Evolutionary conservation across 2,113 vertebrate genomes (phyloP), one percentile per base, ranked within the genome.

Genomic region (Platysteira castanea): DNA sequence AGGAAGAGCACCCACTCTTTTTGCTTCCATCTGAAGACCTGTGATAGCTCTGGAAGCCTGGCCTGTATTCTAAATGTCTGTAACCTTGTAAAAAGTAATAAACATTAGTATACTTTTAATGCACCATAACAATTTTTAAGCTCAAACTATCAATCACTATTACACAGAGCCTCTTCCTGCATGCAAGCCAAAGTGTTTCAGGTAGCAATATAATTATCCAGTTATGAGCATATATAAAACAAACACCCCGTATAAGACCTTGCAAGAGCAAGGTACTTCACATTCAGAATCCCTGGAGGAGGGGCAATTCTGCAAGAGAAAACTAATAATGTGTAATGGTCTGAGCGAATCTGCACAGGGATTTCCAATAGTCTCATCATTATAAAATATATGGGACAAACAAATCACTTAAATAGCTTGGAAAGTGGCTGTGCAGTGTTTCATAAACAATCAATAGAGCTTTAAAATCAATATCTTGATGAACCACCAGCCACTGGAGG

Each of bases 391-490:
- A 93, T 94, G 91, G 95, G 97, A 97, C 90, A 78, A 53, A 85
- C 76, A 94, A 94, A 96, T 97, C 91, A 96, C 73, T 93, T 94
- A 96, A 94, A 95, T 94, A 97, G 95, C 96, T 96, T 84, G 87
- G 65, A 73, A 85, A 87, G 75, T 78, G 86, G 90, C 89, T 93
- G 71, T 89, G 80, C 85, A 90, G 79, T 96, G 97, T 97, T 97
- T 98, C 93, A 95, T 94, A 93, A 94, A 94, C 90, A 96, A 97
- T 98, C 97, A 68, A 98, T 98, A 97, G 96, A 98, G 94, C 96
- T 97, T 97, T 98, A 96, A 94, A 98, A 98, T 98, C 97, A 96
- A 95, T 98, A 91, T 83, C 86, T 91, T 97, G 96, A 96, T 97
- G 95, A 97, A 88, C 89, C 95, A 87, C 65, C 46, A 78, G 75